A percentile compares a stretch with the other conserved stretches of the same genome.
phyloP scores from a whole-genome alignment of 2,888 invertebrate species.

The Ophraella communa region DNA sequence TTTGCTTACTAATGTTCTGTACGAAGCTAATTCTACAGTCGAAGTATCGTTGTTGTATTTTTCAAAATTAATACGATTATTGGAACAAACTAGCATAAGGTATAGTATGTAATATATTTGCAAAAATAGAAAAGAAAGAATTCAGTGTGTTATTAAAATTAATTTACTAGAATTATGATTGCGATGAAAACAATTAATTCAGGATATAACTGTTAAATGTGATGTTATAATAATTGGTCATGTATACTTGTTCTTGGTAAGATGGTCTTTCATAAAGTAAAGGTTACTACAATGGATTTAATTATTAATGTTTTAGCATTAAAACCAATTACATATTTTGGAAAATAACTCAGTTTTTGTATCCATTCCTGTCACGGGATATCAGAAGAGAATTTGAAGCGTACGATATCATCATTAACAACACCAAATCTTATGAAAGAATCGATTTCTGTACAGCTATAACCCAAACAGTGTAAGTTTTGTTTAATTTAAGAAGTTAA shows the following conservation, averaged over 20 bases:
- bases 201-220: too few species aligned
- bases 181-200: too few species aligned
- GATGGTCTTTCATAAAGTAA: too few species aligned
- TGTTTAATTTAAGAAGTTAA: too few species aligned
- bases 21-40: slow-evolving; percentile 26
- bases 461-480: slow-evolving; percentile 41
- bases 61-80: slow-evolving; percentile 31
- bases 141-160: too few species aligned
- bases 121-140: too few species aligned
- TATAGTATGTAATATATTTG: slow-evolving; percentile 11
- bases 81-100: slow-evolving; percentile 35
- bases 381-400: slow-evolving; percentile 37
- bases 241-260: too few species aligned
- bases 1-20: slow-evolving; percentile 22
- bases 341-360: slow-evolving; percentile 35
- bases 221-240: too few species aligned
- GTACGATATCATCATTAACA: slow-evolving; percentile 19
- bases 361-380: slow-evolving; percentile 33
- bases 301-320: slow-evolving; percentile 27
- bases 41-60: slow-evolving; percentile 24
- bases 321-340: slow-evolving; percentile 42
- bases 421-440: slow-evolving; percentile 8
- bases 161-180: too few species aligned
- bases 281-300: not conserved
- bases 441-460: slow-evolving; percentile 40